Conservation (phyloP, 23 tunicate species). For the Corella eumyota region DNA sequence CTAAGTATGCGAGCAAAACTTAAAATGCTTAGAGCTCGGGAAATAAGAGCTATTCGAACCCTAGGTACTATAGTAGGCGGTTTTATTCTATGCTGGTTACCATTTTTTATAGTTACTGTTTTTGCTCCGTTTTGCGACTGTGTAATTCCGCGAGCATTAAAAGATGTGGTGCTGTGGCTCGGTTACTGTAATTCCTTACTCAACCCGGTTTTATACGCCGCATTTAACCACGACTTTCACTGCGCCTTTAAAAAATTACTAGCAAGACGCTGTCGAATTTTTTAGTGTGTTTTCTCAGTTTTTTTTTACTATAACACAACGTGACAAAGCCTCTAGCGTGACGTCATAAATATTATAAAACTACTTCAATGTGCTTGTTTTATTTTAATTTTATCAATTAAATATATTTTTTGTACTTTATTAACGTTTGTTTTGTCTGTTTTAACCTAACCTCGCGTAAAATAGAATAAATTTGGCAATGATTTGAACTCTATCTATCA, state of each 20-base stretch:
- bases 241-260: conserved; percentile 28
- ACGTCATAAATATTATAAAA: too few species aligned
- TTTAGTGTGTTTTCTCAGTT: background rate
- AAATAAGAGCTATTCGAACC: conserved; percentile 44
- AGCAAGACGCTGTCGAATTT: background rate
- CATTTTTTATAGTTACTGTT: conserved; percentile 60
- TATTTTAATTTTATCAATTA: too few species aligned
- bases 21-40: conserved; percentile 34
- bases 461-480: too few species aligned
- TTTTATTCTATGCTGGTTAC: conserved; percentile 76
- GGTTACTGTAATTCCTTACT: conserved; percentile 77
- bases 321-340: too few species aligned
- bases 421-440: background rate
- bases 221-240: conserved; percentile 64
- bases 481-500: too few species aligned
- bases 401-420: background rate
- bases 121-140: conserved; percentile 45
- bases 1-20: conserved; percentile 37
- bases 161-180: conserved; percentile 47
- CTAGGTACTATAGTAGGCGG: conserved; percentile 82
- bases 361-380: too few species aligned
- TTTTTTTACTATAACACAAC: background rate
- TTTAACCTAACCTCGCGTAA: too few species aligned
- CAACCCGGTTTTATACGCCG: conserved; percentile 82
- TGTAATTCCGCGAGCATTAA: conserved; percentile 13